phyloP scores from a whole-genome alignment of 2,888 invertebrate genomes.

The Tuberolachnus salignus region DNA sequence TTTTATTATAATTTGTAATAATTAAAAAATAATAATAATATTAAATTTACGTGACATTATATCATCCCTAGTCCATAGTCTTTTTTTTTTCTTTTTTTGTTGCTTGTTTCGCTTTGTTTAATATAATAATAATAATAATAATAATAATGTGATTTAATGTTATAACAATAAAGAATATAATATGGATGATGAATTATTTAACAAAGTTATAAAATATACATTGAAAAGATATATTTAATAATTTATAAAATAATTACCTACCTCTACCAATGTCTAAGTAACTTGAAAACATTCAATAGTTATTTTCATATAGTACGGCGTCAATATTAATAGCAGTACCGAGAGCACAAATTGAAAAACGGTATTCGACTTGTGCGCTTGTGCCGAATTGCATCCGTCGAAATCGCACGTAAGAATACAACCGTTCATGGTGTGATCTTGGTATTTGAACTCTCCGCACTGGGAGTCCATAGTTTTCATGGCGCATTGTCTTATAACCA shows the following conservation, averaged over 20 bases:
- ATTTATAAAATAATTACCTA: background rate
- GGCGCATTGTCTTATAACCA: slow-evolving; percentile 65
- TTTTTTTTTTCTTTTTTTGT: background rate
- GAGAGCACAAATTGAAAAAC: background rate
- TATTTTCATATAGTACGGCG: slow-evolving; percentile 23
- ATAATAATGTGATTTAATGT: slow-evolving; percentile 23
- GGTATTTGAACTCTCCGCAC: slow-evolving; percentile 65
- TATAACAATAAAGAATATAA: slow-evolving; percentile 27
- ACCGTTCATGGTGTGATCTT: slow-evolving; percentile 64
- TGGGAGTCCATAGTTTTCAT: slow-evolving; percentile 65
- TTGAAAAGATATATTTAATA: slow-evolving; percentile 10
- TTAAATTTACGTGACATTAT: background rate
- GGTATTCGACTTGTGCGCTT: slow-evolving; percentile 35
- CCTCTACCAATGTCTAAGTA: too few species aligned
- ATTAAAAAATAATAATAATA: background rate
- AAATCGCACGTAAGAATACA: slow-evolving; percentile 66
- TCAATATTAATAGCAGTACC: slow-evolving; percentile 1
- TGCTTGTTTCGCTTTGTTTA: too few species aligned
- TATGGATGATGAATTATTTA: slow-evolving; percentile 23
- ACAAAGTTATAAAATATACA: slow-evolving; percentile 36
- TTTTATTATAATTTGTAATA: slow-evolving; percentile 25
- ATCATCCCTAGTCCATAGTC: slow-evolving; percentile 10
- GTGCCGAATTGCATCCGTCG: slow-evolving; percentile 64
- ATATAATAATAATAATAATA: too few species aligned
- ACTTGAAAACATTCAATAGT: slow-evolving; percentile 36